Evolutionary conservation across 2,113 vertebrate genomes (phyloP), one percentile per base, ranked within the genome.

Genomic region (Lynx canadensis): DNA sequence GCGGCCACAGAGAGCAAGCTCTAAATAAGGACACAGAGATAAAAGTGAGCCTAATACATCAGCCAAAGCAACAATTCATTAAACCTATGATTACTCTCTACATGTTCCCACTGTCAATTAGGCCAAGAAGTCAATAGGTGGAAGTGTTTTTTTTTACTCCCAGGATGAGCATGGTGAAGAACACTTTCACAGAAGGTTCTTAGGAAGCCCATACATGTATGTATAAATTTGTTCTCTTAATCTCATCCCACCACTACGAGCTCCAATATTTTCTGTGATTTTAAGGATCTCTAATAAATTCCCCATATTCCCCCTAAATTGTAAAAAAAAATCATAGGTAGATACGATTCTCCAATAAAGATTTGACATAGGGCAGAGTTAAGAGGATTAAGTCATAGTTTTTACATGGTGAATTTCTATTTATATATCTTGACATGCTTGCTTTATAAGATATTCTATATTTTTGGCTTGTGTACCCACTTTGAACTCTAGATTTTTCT

Each of bases 401-500:
- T 86, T 66, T 84, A 88, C 11, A 63, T 18, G 76, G 13, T 80
- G 83, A 91, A 82, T 86, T 78, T 94, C n/a, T 73, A 92, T 36
- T 66, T 76, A 60, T 23, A 23, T 48, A 79, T 25, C 8, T 92
- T 89, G 66, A 78, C 38, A 73, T 81, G 10, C 57, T 68, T 94
- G 50, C 25, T 93, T 31, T 88, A 92, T 45, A 89, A 96, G 16
- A 29, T 57, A 92, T 3, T 91, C 60, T 78, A 9, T 63, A 69
- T 79, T 80, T 95, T 3, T 69, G 80, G 29, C 19, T 60, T 80
- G 33, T 48, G 14, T 92, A 92, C n/a, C n/a, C 29, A 86, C 38
- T 88, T 65, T 66, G 71, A 91, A 57, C 38, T 95, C 89, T 45
- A 68, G 31, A 33, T 91, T 89, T 95, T 76, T 88, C 38, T 76